Evolutionary conservation across 2,797 vertebrate species (phyloP).

Genomic region (Brachyrhaphis roseni): DNA sequence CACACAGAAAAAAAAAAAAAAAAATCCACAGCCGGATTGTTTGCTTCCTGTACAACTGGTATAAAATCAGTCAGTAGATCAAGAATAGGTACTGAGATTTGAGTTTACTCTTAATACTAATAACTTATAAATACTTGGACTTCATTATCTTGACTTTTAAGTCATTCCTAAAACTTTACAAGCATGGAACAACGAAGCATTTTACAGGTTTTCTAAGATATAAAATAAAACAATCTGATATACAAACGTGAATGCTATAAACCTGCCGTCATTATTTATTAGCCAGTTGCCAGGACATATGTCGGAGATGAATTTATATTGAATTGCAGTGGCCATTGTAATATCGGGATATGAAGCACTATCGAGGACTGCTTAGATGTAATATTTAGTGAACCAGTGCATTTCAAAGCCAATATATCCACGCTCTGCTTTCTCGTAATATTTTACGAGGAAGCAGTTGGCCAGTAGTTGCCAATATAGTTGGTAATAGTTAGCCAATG

Average conservation of each 20-base stretch:
- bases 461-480: neutral
- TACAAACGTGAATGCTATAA: neutral
- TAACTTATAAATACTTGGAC: neutral
- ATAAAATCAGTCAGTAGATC: neutral
- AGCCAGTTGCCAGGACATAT: neutral
- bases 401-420: neutral
- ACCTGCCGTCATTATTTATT: neutral
- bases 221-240: neutral
- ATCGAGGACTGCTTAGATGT: neutral
- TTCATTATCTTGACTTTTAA: neutral
- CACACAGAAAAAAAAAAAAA: neutral
- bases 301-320: neutral
- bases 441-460: neutral
- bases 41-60: neutral
- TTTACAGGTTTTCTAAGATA: neutral
- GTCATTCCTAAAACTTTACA: neutral
- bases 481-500: neutral
- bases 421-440: neutral
- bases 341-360: neutral
- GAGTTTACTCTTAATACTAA: neutral
- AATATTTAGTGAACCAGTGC: neutral
- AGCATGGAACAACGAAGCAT: neutral
- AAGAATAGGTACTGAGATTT: neutral
- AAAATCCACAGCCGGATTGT: neutral
- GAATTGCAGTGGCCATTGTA: neutral